These are phyloP conservation scores for Sigmodon hispidus DNA, from an alignment of 2,113 vertebrate species.

Conservation along the genomic window DNA sequence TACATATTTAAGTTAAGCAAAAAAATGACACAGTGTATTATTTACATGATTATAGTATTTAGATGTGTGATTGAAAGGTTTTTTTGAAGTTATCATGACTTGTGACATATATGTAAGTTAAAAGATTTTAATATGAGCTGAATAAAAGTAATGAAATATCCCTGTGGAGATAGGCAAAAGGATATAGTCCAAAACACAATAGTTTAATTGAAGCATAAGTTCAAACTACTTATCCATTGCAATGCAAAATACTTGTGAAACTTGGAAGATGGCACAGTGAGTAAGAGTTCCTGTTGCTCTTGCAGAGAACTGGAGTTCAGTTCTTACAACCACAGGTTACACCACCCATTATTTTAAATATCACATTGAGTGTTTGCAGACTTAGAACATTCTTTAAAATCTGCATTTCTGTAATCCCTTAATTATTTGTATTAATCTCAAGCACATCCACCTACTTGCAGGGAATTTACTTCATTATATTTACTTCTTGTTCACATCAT, in stretches of 20 bases:
- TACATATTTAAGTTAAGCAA: constrained; percentile 42
- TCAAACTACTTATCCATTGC: not conserved
- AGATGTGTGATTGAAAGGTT: not conserved
- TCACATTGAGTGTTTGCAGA: not conserved
- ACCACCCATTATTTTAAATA: not conserved
- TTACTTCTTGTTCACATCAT: not conserved
- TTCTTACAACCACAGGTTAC: too few species aligned
- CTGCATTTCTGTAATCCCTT: not conserved
- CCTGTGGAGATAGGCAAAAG: fast-evolving
- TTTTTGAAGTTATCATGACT: not conserved
- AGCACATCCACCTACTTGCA: not conserved
- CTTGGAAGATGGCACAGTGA: not conserved
- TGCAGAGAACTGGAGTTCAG: not conserved
- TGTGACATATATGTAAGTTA: not conserved
- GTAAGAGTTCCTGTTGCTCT: not conserved
- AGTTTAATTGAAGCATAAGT: not conserved
- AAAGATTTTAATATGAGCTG: not conserved
- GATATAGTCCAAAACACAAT: not conserved
- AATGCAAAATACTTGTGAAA: not conserved
- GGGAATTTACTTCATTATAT: not conserved
- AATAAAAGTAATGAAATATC: not conserved
- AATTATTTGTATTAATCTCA: not conserved
- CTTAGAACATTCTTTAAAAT: not conserved
- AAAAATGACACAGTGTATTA: not conserved
- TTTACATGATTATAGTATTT: not conserved